Evolutionary conservation across 2,797 vertebrate species (phyloP), one percentile per base, ranked within the genome.

Genomic region (Huso huso): DNA sequence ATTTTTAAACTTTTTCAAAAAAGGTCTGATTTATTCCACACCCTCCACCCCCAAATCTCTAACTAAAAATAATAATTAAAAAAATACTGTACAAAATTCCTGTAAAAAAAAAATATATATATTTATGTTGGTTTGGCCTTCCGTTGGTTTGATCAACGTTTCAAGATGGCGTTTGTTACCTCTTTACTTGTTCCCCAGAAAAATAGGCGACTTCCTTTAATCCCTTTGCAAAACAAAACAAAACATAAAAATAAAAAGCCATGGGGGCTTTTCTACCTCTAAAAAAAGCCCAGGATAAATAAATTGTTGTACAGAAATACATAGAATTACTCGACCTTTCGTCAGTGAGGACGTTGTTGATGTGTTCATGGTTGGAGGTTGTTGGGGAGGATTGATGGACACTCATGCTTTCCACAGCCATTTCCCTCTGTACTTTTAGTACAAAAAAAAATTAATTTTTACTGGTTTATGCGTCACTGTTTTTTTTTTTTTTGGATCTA

Each of bases 251-350:
- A 76, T 70, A 81, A 88, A 87, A 83, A 67, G 81, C 82, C 84
- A 73, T 84, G 87, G 79, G 78, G 81, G 86, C 86, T 87, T 89
- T 70, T 86, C 89, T 81, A 75, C 80, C 71, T 82, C 87, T 86
- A 86, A 89, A 89, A 37, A 37, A 3, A 91, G 87, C 89, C 87
- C 86, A 87, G 88, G 90, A 89, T 82, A 90, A 91, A 89, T 90
- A 85, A 88, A 90, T 86, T 86, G 81, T 86, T 87, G 87, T 84
- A 89, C 86, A 85, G 84, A 88, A 90, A 88, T 88, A 91, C 88
- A 86, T 89, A 89, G 86, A 91, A 92, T 93, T 93, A 94, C 93
- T 94, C 93, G 93, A 95, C 93, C 93, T 94, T 93, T 94, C 93
- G 91, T 94, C 93, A 94, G 93, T 93, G 92, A 93, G 93, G 87